Evolutionary conservation across 2,113 vertebrate genomes (phyloP).

Genomic region (Tyto alba): DNA sequence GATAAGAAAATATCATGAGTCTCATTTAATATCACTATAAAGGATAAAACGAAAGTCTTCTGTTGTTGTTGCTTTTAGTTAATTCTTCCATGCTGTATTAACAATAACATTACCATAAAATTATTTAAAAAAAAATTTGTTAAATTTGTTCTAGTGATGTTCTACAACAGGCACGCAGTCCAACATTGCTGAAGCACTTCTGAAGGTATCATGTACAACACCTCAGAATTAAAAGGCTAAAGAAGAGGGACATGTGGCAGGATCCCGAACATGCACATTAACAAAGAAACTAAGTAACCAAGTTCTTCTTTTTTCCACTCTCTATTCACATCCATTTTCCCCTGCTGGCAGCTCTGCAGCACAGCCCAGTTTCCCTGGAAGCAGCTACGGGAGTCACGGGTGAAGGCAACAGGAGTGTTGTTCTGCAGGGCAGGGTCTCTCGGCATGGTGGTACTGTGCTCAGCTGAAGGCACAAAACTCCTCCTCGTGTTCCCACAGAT

Average conservation of each 20-base stretch:
- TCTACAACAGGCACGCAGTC: background rate
- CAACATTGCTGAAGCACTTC: background rate
- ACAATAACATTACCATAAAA: background rate
- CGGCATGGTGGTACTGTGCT: fast-evolving
- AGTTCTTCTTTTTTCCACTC: background rate
- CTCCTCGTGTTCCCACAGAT: fast-evolving
- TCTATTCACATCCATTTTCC: background rate
- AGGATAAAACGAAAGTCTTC: background rate
- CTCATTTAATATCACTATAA: background rate
- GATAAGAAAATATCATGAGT: background rate
- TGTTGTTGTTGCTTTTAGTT: background rate
- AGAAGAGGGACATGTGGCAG: background rate
- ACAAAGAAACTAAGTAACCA: background rate
- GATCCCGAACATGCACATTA: background rate
- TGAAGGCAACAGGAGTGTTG: background rate
- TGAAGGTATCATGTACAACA: background rate
- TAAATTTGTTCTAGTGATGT: background rate
- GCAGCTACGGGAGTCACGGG: background rate
- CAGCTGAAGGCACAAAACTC: background rate
- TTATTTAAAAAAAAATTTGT: background rate
- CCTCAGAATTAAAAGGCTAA: background rate
- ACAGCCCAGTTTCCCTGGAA: background rate
- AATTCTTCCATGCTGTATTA: background rate
- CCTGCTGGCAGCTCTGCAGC: background rate
- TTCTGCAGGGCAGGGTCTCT: background rate